Percentiles rank a stretch among this genome's conserved stretches.
Conservation (phyloP, 2,888 invertebrate genomes). For the Nysson spinosus region DNA sequence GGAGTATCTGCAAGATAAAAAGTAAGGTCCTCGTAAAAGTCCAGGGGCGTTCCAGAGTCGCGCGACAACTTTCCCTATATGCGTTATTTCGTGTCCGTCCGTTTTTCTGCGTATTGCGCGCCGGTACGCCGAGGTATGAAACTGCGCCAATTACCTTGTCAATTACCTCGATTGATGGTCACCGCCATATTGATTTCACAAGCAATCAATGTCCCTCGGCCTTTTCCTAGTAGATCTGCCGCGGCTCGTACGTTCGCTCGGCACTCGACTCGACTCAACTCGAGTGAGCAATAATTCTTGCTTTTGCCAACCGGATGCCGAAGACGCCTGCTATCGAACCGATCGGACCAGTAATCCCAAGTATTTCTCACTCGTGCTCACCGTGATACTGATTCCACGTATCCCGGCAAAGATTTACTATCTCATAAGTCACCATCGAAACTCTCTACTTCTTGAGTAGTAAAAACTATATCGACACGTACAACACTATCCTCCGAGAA, state of each 20-base stretch:
- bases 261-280: constrained; percentile 10
- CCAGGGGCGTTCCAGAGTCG: constrained; percentile 28
- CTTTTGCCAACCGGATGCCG: constrained; percentile 64
- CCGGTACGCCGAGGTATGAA: constrained; percentile 59
- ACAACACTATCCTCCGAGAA: constrained; percentile 40
- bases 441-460: constrained; percentile 13
- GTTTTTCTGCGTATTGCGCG: constrained; percentile 49
- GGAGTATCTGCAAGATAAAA: no score
- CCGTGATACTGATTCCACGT: constrained; percentile 47
- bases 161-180: constrained; percentile 69
- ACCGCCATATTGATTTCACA: constrained; percentile 69
- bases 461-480: constrained; percentile 41
- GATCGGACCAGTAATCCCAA: constrained; percentile 65
- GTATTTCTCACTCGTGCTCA: constrained; percentile 64
- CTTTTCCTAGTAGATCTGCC: constrained; percentile 41
- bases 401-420: constrained; percentile 44
- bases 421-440: constrained; percentile 48
- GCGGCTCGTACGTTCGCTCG: neutral
- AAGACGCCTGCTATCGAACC: constrained; percentile 61
- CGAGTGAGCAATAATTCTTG: constrained; percentile 67
- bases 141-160: constrained; percentile 70
- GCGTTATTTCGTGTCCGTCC: constrained; percentile 58
- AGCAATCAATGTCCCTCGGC: constrained; percentile 55
- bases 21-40: constrained; percentile 16
- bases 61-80: constrained; percentile 65